phyloP scores from a whole-genome alignment of 1,140 invertebrate species.

The Pachyrhynchus sulphureomaculatus region DNA sequence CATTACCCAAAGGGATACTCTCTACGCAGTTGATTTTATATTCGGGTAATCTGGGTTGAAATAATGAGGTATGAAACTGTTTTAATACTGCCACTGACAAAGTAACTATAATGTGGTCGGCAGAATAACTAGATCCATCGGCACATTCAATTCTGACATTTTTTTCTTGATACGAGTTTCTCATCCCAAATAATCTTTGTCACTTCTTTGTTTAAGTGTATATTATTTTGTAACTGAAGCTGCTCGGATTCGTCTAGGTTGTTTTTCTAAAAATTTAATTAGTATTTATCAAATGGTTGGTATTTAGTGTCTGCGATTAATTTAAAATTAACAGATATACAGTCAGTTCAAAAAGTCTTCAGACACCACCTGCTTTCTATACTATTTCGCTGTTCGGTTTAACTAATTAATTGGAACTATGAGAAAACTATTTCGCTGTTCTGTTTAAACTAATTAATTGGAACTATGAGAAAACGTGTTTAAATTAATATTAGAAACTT shows the following conservation, averaged over 20 bases:
- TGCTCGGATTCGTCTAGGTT: slow-evolving; percentile 14
- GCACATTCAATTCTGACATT: slow-evolving; percentile 39
- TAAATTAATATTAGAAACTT: too few species aligned
- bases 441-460: too few species aligned
- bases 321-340: too few species aligned
- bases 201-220: slow-evolving; percentile 55
- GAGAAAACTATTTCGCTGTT: too few species aligned
- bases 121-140: slow-evolving; percentile 59
- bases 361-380: too few species aligned
- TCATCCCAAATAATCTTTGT: slow-evolving; percentile 53
- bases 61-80: slow-evolving; percentile 58
- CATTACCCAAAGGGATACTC: slow-evolving; percentile 67
- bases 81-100: slow-evolving; percentile 70
- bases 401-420: too few species aligned
- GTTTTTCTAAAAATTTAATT: slow-evolving; percentile 27
- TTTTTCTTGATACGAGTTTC: slow-evolving; percentile 27
- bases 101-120: slow-evolving; percentile 69
- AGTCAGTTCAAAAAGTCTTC: too few species aligned
- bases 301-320: too few species aligned
- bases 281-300: too few species aligned
- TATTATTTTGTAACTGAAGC: slow-evolving; percentile 46
- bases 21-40: slow-evolving; percentile 64
- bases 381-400: too few species aligned
- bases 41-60: slow-evolving; percentile 61
- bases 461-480: too few species aligned